Base-by-base conservation (phyloP, 2,113 vertebrate species). In the Triplophysa siluroides region DNA sequence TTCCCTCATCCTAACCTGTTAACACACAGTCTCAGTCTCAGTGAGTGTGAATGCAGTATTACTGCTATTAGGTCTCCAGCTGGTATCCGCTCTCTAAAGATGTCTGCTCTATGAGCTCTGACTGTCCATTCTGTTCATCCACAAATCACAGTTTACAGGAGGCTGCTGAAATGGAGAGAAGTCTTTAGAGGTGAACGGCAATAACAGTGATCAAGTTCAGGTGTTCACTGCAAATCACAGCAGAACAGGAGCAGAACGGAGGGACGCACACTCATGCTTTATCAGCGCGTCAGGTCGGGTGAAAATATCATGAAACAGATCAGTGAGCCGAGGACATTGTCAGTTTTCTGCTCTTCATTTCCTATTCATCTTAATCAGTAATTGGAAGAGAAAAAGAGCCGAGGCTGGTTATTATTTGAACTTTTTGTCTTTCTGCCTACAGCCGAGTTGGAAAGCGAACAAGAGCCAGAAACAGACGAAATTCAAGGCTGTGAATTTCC, bases 161-260 rank as follows among this genome's bases (percentile, higher is more conserved):
- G 73, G 33, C 33, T 7, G 33, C 6, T 38, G 33, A 75, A 73
- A 70, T 52, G 21, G 23, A 70, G 45, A 71, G n/a, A 73, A 61
- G 54, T 61, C 71, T 74, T 74, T 74, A 74, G 54, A 74, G 54
- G 33, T 8, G 16, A 76, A 58, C 63, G 23, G 60, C 58, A 76
- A 76, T 76, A 63, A 64, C 73, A 26, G 58, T 76, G 73, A 76
- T 76, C 41, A 50, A 63, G 41, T 76, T 76, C 60, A 76, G 72
- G 56, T n/a, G n/a, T 21, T 75, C 58, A 62, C 58, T 47, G n/a
- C n/a, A n/a, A n/a, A n/a, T n/a, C n/a, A n/a, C n/a, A n/a, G n/a
- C n/a, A n/a, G n/a, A n/a, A n/a, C n/a, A n/a, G n/a, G n/a, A 75
- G 41, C 58, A 45, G 38, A 63, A 50, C 33, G 12, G 12, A 61